Conservation (phyloP, 1,140 invertebrate species). For the Drosophila burlai region DNA sequence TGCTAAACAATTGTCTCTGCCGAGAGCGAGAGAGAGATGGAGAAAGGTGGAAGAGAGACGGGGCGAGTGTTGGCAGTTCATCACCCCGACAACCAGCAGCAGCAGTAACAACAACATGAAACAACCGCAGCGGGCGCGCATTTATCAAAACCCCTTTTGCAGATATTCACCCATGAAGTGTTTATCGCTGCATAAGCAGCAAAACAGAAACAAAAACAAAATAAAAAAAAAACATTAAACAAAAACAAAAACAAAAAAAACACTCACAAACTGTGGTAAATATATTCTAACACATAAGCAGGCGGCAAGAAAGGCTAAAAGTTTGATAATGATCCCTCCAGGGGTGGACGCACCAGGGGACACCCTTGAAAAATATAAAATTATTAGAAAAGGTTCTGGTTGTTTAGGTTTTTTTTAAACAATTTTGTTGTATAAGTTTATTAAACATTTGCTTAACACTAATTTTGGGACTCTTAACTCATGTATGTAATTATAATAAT, state of each 20-base stretch:
- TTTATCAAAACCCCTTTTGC: conserved; percentile 75
- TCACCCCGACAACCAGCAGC: conserved; percentile 52
- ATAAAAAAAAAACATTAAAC: conserved; percentile 7
- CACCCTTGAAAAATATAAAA: conserved; percentile 19
- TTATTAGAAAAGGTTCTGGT: too few species aligned
- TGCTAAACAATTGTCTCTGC: conserved; percentile 69
- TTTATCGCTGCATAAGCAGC: conserved; percentile 74
- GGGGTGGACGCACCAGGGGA: neutral
- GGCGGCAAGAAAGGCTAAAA: conserved; percentile 21
- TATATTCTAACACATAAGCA: conserved; percentile 55
- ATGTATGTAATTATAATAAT: too few species aligned
- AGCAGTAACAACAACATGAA: conserved; percentile 44
- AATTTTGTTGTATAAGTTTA: too few species aligned
- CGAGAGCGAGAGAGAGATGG: conserved; percentile 15
- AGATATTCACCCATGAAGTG: conserved; percentile 83
- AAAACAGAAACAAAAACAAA: conserved; percentile 26
- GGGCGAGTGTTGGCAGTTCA: conserved; percentile 60
- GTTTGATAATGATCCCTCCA: neutral
- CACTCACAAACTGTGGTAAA: conserved; percentile 70
- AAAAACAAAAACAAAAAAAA: conserved; percentile 58
- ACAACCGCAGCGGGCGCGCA: conserved; percentile 55
- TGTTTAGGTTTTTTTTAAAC: too few species aligned
- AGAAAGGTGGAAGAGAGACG: neutral
- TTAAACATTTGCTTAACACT: too few species aligned
- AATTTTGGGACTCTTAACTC: too few species aligned